These are phyloP conservation scores for Trachemys scripta DNA, from an alignment of 2,113 vertebrate genomes.

Conservation along the genomic window DNA sequence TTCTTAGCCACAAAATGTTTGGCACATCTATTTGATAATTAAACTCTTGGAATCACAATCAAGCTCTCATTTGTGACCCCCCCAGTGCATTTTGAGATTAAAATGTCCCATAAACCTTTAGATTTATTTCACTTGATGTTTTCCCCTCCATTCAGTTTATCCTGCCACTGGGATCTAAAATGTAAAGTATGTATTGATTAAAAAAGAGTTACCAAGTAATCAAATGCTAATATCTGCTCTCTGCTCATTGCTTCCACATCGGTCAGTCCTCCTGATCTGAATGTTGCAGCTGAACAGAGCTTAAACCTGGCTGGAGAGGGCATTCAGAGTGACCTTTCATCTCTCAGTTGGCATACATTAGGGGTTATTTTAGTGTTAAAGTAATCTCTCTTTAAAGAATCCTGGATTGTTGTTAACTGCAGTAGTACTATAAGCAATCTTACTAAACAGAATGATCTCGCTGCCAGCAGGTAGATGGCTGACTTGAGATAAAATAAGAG, in stretches of 20 bases:
- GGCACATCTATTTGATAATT: slow-evolving; percentile 49
- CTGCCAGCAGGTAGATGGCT: neutral
- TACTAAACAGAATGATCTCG: neutral
- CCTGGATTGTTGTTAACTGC: neutral
- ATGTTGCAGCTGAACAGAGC: neutral
- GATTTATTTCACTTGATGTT: slow-evolving; percentile 50
- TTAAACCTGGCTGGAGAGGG: neutral
- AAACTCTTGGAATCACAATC: slow-evolving; percentile 31
- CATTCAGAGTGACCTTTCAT: slow-evolving; percentile 19
- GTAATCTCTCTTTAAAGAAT: neutral
- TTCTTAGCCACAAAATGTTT: slow-evolving; percentile 53
- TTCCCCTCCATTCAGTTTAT: slow-evolving; percentile 27
- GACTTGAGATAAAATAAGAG: neutral
- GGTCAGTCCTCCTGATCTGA: neutral
- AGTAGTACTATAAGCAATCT: neutral
- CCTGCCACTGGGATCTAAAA: slow-evolving; percentile 29
- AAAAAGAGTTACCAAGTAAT: slow-evolving; percentile 45
- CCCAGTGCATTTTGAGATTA: slow-evolving; percentile 41
- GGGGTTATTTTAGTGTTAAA: neutral
- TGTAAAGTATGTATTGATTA: slow-evolving; percentile 34
- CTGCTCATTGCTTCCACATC: neutral
- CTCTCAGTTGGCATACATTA: fast-evolving
- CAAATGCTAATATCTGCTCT: slow-evolving; percentile 28
- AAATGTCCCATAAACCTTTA: slow-evolving; percentile 31
- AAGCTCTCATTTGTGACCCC: slow-evolving; percentile 38